phyloP scores from a whole-genome alignment of 2,888 invertebrate species.

The Cepaea hortensis region DNA sequence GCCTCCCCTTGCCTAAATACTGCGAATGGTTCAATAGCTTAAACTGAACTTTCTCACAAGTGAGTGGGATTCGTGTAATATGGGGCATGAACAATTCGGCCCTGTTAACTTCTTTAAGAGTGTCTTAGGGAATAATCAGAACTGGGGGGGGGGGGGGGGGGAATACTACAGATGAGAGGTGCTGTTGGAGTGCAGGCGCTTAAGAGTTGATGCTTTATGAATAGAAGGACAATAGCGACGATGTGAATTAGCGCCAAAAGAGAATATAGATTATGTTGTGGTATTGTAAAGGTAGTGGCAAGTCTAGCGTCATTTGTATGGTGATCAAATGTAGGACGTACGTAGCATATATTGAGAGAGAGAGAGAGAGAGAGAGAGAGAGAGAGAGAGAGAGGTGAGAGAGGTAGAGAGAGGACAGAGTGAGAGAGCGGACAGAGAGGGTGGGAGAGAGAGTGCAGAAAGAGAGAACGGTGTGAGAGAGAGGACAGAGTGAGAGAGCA shows the following conservation, averaged over 20 bases:
- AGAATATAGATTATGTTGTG: not conserved
- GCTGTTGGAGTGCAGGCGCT: not conserved
- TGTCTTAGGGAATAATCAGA: conserved; percentile 10
- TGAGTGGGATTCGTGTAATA: conserved; percentile 12
- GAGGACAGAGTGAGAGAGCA: no score
- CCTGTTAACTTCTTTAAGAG: conserved; percentile 35
- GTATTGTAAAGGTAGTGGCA: not conserved
- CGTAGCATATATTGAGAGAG: no score
- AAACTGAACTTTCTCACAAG: conserved; percentile 4
- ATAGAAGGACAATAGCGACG: conserved; percentile 3
- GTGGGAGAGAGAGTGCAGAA: no score
- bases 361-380: no score
- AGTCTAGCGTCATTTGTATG: not conserved
- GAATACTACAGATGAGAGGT: conserved; percentile 9
- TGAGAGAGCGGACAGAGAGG: no score
- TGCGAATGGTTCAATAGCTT: conserved; percentile 3
- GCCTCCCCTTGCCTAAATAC: not conserved
- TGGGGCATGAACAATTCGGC: conserved; percentile 10
- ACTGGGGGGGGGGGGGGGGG: no score
- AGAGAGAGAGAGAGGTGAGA: no score
- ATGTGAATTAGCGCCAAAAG: not conserved
- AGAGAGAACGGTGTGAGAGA: no score
- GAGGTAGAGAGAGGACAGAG: no score
- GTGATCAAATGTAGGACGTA: no score
- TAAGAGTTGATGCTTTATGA: conserved; percentile 6